Percentiles rank a stretch among this genome's conserved stretches.
Evolutionary conservation across 2,888 invertebrate genomes (phyloP).

Genomic region (Eupsilia transversa): DNA sequence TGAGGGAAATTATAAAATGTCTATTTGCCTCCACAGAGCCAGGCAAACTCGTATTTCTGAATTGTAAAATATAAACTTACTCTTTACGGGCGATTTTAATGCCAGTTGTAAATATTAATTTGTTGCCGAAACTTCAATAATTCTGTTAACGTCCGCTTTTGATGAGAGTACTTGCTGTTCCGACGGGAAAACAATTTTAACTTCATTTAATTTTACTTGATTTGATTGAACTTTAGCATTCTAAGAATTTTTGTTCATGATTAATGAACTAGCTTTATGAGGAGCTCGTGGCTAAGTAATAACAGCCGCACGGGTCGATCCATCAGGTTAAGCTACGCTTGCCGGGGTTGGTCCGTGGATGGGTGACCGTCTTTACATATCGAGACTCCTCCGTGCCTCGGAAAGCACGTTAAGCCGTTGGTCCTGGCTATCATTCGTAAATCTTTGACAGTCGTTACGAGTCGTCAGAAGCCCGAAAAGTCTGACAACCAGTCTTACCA

Average conservation of each 20-base stretch:
- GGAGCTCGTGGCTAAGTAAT: no score
- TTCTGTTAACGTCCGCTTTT: constrained; percentile 59
- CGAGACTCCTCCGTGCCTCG: no score
- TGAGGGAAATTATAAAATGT: constrained; percentile 9
- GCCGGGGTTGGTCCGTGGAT: no score
- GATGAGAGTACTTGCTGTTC: constrained; percentile 53
- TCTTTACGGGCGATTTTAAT: constrained; percentile 68
- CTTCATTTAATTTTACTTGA: constrained; percentile 60
- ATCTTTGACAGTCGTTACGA: no score
- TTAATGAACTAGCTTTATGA: constrained; percentile 5
- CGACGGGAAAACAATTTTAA: constrained; percentile 52
- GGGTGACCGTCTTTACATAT: no score
- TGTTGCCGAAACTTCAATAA: constrained; percentile 66
- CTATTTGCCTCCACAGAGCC: neutral
- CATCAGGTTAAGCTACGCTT: no score
- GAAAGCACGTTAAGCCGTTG: no score
- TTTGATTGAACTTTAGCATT: constrained; percentile 43
- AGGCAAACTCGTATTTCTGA: constrained; percentile 28
- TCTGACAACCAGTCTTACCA: no score
- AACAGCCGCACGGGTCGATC: no score
- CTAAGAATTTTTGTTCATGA: constrained; percentile 25
- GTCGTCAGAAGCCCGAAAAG: no score
- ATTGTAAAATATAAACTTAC: constrained; percentile 51
- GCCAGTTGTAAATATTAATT: constrained; percentile 72
- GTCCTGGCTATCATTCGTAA: no score